These are phyloP conservation scores for Stegodyphus dumicola DNA, from an alignment of 1,140 invertebrate genomes.

Conservation along the genomic window DNA sequence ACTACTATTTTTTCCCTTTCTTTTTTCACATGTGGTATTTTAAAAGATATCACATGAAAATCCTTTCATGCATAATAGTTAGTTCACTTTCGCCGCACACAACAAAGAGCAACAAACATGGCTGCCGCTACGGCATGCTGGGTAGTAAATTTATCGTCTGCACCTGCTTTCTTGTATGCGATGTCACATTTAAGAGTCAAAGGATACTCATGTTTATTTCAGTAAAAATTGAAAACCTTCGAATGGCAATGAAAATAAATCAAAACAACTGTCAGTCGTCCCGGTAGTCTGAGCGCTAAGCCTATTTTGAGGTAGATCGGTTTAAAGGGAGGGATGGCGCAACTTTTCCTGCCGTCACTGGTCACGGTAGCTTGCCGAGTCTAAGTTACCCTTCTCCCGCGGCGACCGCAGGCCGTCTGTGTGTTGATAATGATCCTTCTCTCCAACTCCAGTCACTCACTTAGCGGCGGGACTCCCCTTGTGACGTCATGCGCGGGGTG, in stretches of 20 bases:
- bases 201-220: neutral
- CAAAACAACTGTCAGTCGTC: neutral
- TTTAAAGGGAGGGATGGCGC: neutral
- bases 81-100: constrained; percentile 6
- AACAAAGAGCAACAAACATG: constrained; percentile 39
- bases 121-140: constrained; percentile 49
- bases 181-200: neutral
- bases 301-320: neutral
- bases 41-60: constrained; percentile 9
- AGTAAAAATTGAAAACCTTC: neutral
- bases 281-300: neutral
- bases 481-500: constrained; percentile 40
- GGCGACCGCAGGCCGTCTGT: constrained; percentile 48
- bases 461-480: constrained; percentile 41
- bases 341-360: constrained; percentile 1
- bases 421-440: constrained; percentile 39
- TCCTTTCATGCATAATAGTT: neutral
- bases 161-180: constrained; percentile 25
- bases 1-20: constrained; percentile 10
- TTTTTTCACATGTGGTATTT: constrained; percentile 20
- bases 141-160: constrained; percentile 41
- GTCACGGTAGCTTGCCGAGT: neutral
- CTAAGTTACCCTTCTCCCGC: neutral
- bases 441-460: constrained; percentile 31
- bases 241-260: too few relatives aligned